Percentiles rank a stretch among this genome's conserved stretches.
phyloP scores from a whole-genome alignment of 1,140 invertebrate species.

The Hermetia illucens region DNA sequence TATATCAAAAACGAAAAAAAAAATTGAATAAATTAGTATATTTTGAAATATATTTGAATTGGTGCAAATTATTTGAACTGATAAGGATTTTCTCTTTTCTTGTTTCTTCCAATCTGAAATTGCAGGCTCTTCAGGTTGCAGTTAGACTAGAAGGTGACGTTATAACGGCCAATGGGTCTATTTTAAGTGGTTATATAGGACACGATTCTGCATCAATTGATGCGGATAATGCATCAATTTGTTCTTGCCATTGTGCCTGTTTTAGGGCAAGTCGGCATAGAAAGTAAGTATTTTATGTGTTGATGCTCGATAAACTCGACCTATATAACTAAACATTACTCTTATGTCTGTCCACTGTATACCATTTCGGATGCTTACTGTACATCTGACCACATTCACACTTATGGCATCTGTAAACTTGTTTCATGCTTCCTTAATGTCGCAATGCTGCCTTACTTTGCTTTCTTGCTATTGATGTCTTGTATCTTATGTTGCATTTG shows the following conservation, averaged over 20 bases:
- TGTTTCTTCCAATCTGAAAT: conserved; percentile 8
- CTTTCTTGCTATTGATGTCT: too few species aligned
- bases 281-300: too few species aligned
- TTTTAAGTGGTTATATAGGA: conserved; percentile 52
- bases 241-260: conserved; percentile 67
- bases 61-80: not conserved
- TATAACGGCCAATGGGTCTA: conserved; percentile 77
- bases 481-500: too few species aligned
- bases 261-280: conserved; percentile 45
- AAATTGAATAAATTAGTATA: conserved; percentile 4
- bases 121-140: conserved; percentile 68
- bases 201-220: conserved; percentile 40
- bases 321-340: too few species aligned
- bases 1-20: conserved; percentile 6
- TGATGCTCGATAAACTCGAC: too few species aligned
- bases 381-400: too few species aligned
- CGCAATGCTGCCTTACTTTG: too few species aligned
- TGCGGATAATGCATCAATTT: conserved; percentile 55
- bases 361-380: too few species aligned
- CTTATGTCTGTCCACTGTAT: too few species aligned
- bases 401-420: too few species aligned
- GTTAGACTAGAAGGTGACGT: conserved; percentile 88
- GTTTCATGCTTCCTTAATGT: too few species aligned
- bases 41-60: conserved; percentile 6
- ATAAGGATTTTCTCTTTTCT: conserved; percentile 2